A percentile compares a stretch with the other conserved stretches of the same genome.
These are phyloP conservation scores for Cyanistes caeruleus DNA, from an alignment of 2,113 vertebrate species.

Conservation along the genomic window DNA sequence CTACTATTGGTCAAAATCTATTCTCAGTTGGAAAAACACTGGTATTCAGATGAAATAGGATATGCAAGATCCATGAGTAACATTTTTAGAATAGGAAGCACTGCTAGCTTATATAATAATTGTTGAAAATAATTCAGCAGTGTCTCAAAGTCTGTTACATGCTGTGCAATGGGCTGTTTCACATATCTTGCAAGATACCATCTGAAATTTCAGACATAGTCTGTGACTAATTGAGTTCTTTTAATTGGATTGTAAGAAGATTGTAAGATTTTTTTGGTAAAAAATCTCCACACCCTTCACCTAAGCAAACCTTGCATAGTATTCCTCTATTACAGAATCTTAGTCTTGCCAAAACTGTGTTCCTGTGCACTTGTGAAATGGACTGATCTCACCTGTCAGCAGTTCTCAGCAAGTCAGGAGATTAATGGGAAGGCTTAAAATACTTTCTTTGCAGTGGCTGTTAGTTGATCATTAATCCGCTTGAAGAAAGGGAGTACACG, in stretches of 20 bases:
- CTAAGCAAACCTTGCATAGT: background rate
- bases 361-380: conserved; percentile 30
- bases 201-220: background rate
- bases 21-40: background rate
- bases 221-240: background rate
- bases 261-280: background rate
- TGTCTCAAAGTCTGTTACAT: background rate
- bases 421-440: conserved; percentile 46
- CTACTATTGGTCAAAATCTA: background rate
- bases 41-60: background rate
- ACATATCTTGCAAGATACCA: background rate
- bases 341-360: background rate
- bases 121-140: background rate
- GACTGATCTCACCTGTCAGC: conserved; percentile 57
- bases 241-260: background rate
- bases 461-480: conserved; percentile 26
- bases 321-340: background rate
- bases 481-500: background rate
- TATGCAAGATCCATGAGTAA: background rate
- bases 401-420: conserved; percentile 32
- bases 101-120: background rate
- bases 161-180: background rate
- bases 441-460: conserved; percentile 20
- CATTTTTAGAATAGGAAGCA: background rate
- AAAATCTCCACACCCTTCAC: background rate